Base-by-base conservation (phyloP, 2,888 invertebrate species). In the Lacanobia oleracea region DNA sequence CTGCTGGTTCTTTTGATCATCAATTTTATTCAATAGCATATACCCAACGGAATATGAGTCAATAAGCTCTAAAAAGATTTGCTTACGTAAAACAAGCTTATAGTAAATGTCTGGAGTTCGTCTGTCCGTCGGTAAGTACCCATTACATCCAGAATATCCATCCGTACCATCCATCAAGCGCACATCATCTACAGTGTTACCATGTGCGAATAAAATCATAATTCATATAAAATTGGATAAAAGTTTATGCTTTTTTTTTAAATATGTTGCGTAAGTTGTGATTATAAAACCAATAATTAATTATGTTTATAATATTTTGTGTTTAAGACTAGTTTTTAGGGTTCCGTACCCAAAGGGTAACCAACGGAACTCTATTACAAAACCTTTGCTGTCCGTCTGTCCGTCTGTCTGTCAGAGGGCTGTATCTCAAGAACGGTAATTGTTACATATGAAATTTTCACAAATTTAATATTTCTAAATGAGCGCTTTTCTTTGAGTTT, bases 31-130 rank as follows among this genome's bases (percentile, higher is more conserved):
- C 18, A 48, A 48, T 14, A 8, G 18, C 48, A 18, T 27, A 27
- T 6, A 8, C n/a, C 18, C 0, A 16, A 18, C 7, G 18, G 5
- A 18, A 4, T 33, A 59, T 66, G 33, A 66, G 21, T 37, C 12
- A 27, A 53, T 40, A n/a, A 33, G 43, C 40, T 61, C n/a, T 45
- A 57, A 71, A 78, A 43, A 60, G 5, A 56, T 27, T n/a, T 23
- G 57, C 18, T 57, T 48, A 75, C 68, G 64, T 80, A 65, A n/a
- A 61, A 61, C 23, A 43, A 43, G 51, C 51, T 33, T 63, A 66
- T 63, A 56, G 21, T 40, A 56, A 51, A 54, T 40, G 60, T 71
- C 77, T 79, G 81, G 77, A 43, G 76, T 81, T 79, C 5, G 77
- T 79, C 81, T 70, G 63, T 71, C 60, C 21, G 37, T 71, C 33